Evolutionary conservation across 2,797 vertebrate genomes (phyloP).

Genomic region (Leptatherina wallacei): DNA sequence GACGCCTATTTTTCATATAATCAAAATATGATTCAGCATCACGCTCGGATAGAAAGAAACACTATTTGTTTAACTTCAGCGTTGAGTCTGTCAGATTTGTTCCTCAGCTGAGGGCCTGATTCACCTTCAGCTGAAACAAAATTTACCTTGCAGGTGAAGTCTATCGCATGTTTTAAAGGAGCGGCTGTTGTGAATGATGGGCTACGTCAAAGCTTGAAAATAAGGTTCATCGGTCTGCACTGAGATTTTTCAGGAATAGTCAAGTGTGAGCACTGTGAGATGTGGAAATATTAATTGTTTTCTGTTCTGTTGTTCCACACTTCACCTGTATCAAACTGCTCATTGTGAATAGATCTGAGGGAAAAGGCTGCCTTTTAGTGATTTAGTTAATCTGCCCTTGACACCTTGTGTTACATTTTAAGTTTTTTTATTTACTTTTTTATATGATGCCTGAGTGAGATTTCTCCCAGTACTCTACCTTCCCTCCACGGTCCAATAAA

Average conservation of each 20-base stretch:
- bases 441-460: no score
- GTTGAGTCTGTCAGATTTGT: constrained; percentile 36
- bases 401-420: constrained; percentile 5
- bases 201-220: constrained; percentile 23
- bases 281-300: constrained; percentile 37
- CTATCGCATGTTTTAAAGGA: constrained; percentile 34
- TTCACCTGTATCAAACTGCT: constrained; percentile 39
- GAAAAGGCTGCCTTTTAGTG: constrained; percentile 33
- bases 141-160: constrained; percentile 23
- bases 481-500: not conserved
- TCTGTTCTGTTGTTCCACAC: constrained; percentile 36
- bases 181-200: constrained; percentile 22
- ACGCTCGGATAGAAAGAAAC: constrained; percentile 25
- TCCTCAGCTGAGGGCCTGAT: constrained; percentile 13
- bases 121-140: constrained; percentile 57
- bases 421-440: constrained; percentile 22
- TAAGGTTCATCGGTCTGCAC: constrained; percentile 28
- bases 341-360: constrained; percentile 34
- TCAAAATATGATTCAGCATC: constrained; percentile 40
- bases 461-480: no score
- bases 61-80: constrained; percentile 50
- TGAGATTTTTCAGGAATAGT: constrained; percentile 52
- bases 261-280: constrained; percentile 42
- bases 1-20: constrained; percentile 38
- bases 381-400: constrained; percentile 56